Evolutionary conservation across 1,140 invertebrate species (phyloP), one percentile per base, ranked within the genome.

Genomic region (Brevipalpus yothersi): DNA sequence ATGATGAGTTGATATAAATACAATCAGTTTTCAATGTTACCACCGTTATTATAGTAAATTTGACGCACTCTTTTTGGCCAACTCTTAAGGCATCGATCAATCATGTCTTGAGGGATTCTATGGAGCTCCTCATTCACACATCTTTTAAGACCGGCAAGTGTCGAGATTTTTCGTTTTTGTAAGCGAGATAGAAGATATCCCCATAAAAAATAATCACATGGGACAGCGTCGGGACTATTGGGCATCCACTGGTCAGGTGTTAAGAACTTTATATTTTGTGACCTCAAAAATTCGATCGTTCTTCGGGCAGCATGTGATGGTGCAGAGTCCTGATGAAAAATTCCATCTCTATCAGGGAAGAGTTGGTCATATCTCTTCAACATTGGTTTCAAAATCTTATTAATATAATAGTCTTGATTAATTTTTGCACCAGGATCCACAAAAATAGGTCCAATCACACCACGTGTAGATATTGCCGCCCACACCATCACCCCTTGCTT

Each of bases 121-220:
- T 15, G 9, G 12, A 43, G 2, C n/a, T 43, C 56, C 4, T 49
- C 10, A 2, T 4, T n/a, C 7, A 51, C 49, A 4, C 10, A 31
- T 4, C 10, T 54, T 60, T 60, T 60, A 43, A 60, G 39, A 1
- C 10, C 4, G 9, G 12, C 9, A 60, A n/a, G n/a, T n/a, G n/a
- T n/a, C n/a, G n/a, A n/a, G n/a, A n/a, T n/a, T n/a, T n/a, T n/a
- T n/a, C n/a, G n/a, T n/a, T n/a, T n/a, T n/a, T n/a, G n/a, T n/a
- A n/a, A n/a, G n/a, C n/a, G n/a, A n/a, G n/a, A 7, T n/a, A 13
- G 15, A 23, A n/a, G 39, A 40, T 53, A 60, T 2, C 53, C 53
- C 43, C 58, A 63, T 7, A 61, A 42, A 11, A 45, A 61, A 63
- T 59, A 59, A 59, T 63, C 51, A 10, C 51, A 21, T 15, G 42